Base-by-base conservation (phyloP, 1,140 invertebrate genomes). In the Nautilus pompilius region DNA sequence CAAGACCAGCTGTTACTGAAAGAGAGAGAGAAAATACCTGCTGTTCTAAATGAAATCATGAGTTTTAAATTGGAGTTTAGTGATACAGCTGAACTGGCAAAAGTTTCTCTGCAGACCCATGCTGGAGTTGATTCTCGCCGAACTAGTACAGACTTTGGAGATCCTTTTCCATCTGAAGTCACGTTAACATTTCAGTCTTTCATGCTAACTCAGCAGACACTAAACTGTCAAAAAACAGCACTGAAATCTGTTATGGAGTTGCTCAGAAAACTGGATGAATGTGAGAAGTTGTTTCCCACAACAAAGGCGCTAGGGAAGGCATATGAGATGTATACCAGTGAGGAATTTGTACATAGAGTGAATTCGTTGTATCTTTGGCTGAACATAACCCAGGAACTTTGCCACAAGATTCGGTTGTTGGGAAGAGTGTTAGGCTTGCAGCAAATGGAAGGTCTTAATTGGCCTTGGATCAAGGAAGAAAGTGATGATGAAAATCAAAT, bases 351-450 rank as follows among this genome's bases (percentile, higher is more conserved):
- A 13, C 85, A 84, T 1, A 84, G 88, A 70, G 85, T 91, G 5
- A 90, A 87, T 76, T 89, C 91, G 5, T 89, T 96, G 85, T 93
- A 90, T 76, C 83, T 94, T 3, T 96, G 93, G 93, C 92, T 91
- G 74, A 96, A 95, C 79, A 90, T 93, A 80, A 93, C 90, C 0
- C 88, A 87, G 75, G 90, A 93, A 74, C 88, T 93, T 79, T 87
- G 90, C 66, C 84, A 93, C 26, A 93, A 92, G 76, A 80, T 95
- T 48, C 83, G 90, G 68, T 89, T 92, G 63, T 77, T 95, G 60
- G 90, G 90, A 0, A 89, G 89, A 80, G 86, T 93, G 36, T 75
- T 94, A 22, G 85, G 86, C 67, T 81, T 87, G 62, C 81, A 86
- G 30, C 66, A 76, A 34, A 71, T 72, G 15, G 68, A 67, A 22